phyloP scores from a whole-genome alignment of 2,113 vertebrate species.

The Zosterops hypoxanthus region DNA sequence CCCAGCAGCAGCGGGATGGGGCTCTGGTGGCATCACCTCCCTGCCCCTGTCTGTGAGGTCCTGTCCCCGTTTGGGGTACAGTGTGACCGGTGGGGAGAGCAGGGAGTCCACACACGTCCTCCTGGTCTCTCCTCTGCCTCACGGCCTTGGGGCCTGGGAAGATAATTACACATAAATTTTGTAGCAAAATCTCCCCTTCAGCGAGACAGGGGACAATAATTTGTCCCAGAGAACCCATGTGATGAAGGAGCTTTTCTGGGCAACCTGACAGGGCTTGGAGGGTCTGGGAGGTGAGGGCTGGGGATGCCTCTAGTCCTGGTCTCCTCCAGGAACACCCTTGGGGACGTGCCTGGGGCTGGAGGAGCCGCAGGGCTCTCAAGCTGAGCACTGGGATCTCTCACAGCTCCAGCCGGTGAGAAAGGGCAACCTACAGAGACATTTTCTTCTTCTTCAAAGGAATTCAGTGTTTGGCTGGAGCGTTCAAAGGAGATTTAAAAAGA shows the following conservation, averaged over 20 bases:
- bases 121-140: not conserved
- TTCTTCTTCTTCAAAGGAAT: slow-evolving; percentile 57
- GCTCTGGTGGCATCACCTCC: not conserved
- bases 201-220: not conserved
- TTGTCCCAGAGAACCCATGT: not conserved
- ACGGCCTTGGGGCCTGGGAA: not conserved
- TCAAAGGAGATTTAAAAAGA: slow-evolving; percentile 58
- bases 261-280: not conserved
- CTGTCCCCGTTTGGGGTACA: fast-evolving
- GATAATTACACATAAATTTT: not conserved
- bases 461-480: slow-evolving; percentile 42
- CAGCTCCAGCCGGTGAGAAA: slow-evolving; percentile 41
- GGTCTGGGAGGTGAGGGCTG: not conserved
- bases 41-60: not conserved
- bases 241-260: not conserved
- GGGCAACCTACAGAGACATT: slow-evolving; percentile 49
- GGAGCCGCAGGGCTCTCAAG: not conserved
- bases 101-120: fast-evolving
- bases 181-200: not conserved
- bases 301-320: not conserved
- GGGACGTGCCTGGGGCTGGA: not conserved
- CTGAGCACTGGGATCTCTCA: slow-evolving; percentile 8
- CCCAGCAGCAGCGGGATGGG: not conserved
- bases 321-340: not conserved
- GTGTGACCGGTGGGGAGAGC: not conserved